phyloP scores from a whole-genome alignment of 2,113 vertebrate species.

The Prinia subflava region DNA sequence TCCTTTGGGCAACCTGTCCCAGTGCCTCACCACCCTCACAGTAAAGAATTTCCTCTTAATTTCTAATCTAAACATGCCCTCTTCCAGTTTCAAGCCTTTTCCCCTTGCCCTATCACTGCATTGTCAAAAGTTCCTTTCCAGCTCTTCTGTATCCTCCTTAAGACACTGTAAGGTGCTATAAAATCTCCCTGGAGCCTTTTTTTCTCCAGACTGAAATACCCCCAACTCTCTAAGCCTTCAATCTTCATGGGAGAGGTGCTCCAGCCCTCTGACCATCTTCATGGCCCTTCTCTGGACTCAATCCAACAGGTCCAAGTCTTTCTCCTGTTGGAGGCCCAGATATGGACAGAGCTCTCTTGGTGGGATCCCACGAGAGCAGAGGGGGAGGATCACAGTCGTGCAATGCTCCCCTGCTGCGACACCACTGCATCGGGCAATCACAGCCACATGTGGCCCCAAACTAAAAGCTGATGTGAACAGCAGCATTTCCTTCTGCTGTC shows the following conservation, averaged over 20 bases:
- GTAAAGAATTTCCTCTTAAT: neutral
- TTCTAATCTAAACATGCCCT: neutral
- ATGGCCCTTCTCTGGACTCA: neutral
- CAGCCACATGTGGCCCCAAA: rapidly evolving
- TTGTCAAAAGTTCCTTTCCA: neutral
- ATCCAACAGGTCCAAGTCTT: neutral
- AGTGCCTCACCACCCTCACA: neutral
- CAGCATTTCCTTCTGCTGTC: neutral
- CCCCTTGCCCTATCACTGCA: neutral
- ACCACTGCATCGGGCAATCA: neutral
- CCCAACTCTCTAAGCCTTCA: neutral
- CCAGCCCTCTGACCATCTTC: neutral
- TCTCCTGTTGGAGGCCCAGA: neutral
- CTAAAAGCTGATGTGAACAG: neutral
- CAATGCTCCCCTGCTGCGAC: rapidly evolving
- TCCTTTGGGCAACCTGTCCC: neutral
- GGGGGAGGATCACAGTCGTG: too few species aligned
- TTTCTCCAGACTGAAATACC: too few species aligned
- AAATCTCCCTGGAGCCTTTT: neutral
- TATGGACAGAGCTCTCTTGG: neutral
- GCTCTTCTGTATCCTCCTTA: neutral
- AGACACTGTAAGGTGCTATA: neutral
- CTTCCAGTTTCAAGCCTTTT: neutral
- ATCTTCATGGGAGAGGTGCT: neutral
- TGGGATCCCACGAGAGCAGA: neutral